phyloP scores from a whole-genome alignment of 2,797 vertebrate genomes.

The Xerus rutilus region DNA sequence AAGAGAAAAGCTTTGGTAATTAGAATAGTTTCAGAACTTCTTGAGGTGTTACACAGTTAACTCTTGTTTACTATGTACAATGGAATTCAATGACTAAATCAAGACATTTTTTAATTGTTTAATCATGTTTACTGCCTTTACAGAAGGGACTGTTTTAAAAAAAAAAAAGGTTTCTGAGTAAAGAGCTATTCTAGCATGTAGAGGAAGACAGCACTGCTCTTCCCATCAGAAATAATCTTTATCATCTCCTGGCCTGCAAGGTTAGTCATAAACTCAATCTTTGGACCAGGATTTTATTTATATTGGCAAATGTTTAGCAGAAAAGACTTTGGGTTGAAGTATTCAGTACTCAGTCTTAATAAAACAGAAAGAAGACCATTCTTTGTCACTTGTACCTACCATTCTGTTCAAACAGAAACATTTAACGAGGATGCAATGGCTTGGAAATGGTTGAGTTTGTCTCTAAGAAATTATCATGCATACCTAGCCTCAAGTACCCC shows the following conservation, averaged over 20 bases:
- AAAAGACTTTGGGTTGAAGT: slow-evolving; percentile 25
- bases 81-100: background rate
- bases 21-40: slow-evolving; percentile 42
- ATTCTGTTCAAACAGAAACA: slow-evolving; percentile 47
- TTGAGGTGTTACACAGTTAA: background rate
- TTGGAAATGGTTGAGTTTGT: background rate
- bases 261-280: background rate
- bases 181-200: background rate
- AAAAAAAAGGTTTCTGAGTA: background rate
- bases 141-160: background rate
- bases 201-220: background rate
- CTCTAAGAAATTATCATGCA: too few species aligned
- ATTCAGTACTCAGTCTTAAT: background rate
- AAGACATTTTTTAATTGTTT: background rate
- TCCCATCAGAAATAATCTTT: background rate
- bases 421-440: background rate
- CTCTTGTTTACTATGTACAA: background rate
- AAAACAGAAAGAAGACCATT: background rate
- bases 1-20: slow-evolving; percentile 1
- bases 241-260: background rate
- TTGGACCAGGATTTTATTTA: background rate
- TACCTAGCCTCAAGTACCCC: background rate
- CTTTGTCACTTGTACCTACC: slow-evolving; percentile 1
- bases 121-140: background rate
- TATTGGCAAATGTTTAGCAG: slow-evolving; percentile 40